Evolutionary conservation across 2,888 invertebrate species (phyloP), one percentile per base, ranked within the genome.

Genomic region (Leistus spinibarbis): DNA sequence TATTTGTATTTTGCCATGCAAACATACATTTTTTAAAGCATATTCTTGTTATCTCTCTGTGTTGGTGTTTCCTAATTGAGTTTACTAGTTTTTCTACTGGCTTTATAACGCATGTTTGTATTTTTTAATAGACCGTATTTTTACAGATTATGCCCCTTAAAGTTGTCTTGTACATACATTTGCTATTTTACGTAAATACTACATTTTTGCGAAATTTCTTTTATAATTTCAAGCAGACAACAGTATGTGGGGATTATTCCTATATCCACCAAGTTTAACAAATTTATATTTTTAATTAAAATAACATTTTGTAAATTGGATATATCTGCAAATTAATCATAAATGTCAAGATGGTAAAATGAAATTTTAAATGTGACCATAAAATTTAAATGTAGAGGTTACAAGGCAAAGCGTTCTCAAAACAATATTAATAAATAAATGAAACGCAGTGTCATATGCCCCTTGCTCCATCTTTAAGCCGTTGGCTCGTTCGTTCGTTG

Each of bases 401-500:
- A 10, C 10, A 40, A 40, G 40, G 3, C 10, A 40, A 40, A 13
- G 3, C 40, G 40, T 13, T 40, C 7, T 13, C 40, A 40, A 10
- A 40, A 40, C 40, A 3, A 40, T 40, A 24, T 23, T 62, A 24
- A 62, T 23, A 62, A 20, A 23, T 62, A 62, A 20, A 62, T 22
- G 1, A 62, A 22, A 24, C 7, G 19, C 10, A 57, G 0, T 57
- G 57, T 13, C 4, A 19, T 57, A 57, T 57, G 16, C 9, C 57
- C 16, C 1, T 57, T 57, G 16, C 57, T 19, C 16, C 9, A 57
- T 16, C 16, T 16, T 57, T 1, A 57, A 19, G 57, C 2, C 40
- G 40, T 40, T 40, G 10, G 40, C 13, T 5, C 65, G 72, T 40
- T 40, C 40, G 40, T 40, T 5, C 65, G 72, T 56, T 72, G 72